Evolutionary conservation across 2,888 invertebrate genomes (phyloP).

Genomic region (Lypha dubia): DNA sequence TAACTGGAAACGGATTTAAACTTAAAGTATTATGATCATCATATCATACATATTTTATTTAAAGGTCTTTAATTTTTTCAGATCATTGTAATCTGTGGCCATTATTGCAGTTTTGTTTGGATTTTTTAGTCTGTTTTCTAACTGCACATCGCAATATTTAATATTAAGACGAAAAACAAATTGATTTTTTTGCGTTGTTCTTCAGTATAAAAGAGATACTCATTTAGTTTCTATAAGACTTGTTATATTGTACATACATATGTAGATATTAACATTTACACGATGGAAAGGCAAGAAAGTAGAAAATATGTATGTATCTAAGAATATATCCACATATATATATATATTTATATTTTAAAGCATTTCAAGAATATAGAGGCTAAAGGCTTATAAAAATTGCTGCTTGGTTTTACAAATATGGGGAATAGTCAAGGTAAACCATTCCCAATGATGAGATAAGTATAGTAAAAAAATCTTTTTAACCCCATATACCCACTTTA

Average conservation of each 20-base stretch:
- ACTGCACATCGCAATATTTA: no score
- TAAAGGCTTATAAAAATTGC: slow-evolving; percentile 8
- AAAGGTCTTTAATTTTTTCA: no score
- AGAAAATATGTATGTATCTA: background rate
- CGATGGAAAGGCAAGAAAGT: background rate
- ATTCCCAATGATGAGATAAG: slow-evolving; percentile 14
- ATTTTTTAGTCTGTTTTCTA: no score
- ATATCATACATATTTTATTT: no score
- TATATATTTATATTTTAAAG: background rate
- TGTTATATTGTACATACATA: background rate
- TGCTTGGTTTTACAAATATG: slow-evolving; percentile 7
- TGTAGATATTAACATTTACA: background rate
- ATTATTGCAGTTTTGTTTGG: no score
- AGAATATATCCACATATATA: background rate
- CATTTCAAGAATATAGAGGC: background rate
- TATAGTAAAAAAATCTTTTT: slow-evolving; percentile 19
- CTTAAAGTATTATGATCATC: no score
- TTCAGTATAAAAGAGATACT: background rate
- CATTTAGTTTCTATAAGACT: background rate
- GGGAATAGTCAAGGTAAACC: slow-evolving; percentile 4
- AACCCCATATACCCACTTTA: no score
- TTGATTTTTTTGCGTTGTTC: background rate
- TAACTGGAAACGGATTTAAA: no score
- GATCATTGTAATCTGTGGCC: no score
- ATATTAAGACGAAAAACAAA: background rate